Conservation (phyloP, 2,888 invertebrate genomes). For the Trissolcus japonicus region DNA sequence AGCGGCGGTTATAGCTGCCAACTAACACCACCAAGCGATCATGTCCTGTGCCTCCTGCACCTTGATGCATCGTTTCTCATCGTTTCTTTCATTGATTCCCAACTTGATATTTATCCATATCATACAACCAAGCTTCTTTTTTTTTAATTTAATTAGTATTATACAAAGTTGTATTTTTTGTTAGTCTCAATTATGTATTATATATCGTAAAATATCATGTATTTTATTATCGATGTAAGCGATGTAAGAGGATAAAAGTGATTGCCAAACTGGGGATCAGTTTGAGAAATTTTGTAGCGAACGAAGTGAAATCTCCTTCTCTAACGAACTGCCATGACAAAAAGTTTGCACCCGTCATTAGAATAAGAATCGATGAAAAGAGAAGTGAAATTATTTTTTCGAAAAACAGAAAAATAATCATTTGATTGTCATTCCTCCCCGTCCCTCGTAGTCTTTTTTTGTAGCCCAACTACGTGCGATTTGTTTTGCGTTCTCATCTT, state of each 20-base stretch:
- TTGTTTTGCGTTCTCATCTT: too few species aligned
- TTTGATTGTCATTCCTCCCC: constrained; percentile 26
- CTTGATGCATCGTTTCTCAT: background rate
- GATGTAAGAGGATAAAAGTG: too few species aligned
- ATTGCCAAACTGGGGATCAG: too few species aligned
- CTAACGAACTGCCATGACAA: constrained; percentile 41
- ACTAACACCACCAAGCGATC: constrained; percentile 60
- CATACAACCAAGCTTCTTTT: background rate
- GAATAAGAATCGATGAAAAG: background rate
- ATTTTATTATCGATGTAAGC: too few species aligned
- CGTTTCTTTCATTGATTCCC: background rate
- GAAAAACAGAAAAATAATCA: background rate
- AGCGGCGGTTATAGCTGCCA: constrained; percentile 64
- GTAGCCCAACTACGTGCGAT: background rate
- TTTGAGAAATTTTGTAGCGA: too few species aligned
- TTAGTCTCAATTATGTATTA: too few species aligned
- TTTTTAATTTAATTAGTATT: background rate
- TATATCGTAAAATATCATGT: too few species aligned
- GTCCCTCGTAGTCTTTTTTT: constrained; percentile 5
- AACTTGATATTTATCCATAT: background rate
- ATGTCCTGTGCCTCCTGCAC: constrained; percentile 18
- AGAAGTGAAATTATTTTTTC: constrained; percentile 1
- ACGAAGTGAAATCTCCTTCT: constrained; percentile 6
- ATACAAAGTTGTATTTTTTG: too few species aligned
- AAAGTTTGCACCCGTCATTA: background rate